Conservation (phyloP, 2,797 vertebrate species). For the Astyanax mexicanus region DNA sequence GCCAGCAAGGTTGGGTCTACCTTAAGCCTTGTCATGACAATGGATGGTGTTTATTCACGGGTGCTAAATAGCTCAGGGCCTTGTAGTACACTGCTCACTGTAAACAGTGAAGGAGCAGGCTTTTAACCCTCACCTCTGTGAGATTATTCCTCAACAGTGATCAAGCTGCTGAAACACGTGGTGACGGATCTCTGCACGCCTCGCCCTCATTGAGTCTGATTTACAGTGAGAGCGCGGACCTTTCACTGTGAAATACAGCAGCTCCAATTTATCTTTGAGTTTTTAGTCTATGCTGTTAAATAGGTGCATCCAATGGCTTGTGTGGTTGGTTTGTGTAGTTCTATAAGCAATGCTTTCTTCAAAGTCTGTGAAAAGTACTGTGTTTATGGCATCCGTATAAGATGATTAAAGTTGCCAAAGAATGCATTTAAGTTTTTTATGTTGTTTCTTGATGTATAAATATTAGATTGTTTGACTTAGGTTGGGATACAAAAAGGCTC, state of each 20-base stretch:
- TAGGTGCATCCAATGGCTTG: neutral
- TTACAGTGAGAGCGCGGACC: constrained; percentile 9
- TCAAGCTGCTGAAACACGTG: constrained; percentile 36
- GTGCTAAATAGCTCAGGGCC: constrained; percentile 52
- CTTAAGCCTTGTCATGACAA: constrained; percentile 57
- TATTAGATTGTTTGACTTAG: no score
- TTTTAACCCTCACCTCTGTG: constrained; percentile 63
- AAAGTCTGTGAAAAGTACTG: no score
- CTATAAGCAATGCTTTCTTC: neutral
- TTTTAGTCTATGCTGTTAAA: neutral
- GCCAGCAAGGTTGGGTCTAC: constrained; percentile 24
- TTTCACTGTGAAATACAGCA: constrained; percentile 1
- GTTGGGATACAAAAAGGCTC: no score
- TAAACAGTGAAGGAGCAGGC: constrained; percentile 62
- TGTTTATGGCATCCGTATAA: no score
- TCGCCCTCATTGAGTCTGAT: constrained; percentile 36
- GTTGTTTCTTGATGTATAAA: no score
- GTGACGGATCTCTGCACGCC: constrained; percentile 16
- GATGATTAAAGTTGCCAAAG: no score
- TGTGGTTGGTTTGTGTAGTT: neutral
- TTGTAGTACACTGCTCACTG: constrained; percentile 51
- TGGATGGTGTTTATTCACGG: constrained; percentile 60
- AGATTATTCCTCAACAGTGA: constrained; percentile 55
- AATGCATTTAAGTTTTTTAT: no score
- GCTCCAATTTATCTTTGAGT: constrained; percentile 6